Evolutionary conservation across 1,140 invertebrate genomes (phyloP), one percentile per base, ranked within the genome.

Genomic region (Oreohelix idahoensis): DNA sequence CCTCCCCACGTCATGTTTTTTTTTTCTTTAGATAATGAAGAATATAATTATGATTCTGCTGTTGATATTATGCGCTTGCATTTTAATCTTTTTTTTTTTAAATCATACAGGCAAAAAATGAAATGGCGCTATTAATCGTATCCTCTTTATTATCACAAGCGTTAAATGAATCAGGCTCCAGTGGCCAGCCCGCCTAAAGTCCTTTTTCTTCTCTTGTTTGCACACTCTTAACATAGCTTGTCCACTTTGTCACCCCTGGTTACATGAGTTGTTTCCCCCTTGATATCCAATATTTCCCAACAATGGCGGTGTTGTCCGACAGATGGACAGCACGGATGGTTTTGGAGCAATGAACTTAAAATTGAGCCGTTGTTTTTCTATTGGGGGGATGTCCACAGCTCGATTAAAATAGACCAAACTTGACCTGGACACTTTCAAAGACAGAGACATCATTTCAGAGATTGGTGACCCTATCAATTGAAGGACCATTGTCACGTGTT

Each of bases 171-270:
- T 58, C 53, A 15, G 53, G 8, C 26, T 53, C n/a, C 1, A 76
- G 74, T 53, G 74, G 45, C 45, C 42, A 76, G 45, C 32, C 1
- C n/a, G 29, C 32, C 74, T 17, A 49, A 76, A 15, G 29, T 26
- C 29, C 29, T 45, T 76, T 76, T 29, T 76, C 45, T 49, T 11
- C 45, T 5, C 45, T 5, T 66, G 58, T 79, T 79, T 79, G 45
- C 58, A 32, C 39, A 53, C 29, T n/a, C 77, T 53, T 66, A 5
- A 79, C 53, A 15, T 66, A 53, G 17, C 58, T 38, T 79, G 77
- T 63, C 77, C 77, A 79, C 35, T 79, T 66, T 66, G 35, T 69
- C 23, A 53, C 77, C 77, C 39, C 53, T 17, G 36, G 77, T 79
- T 66, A 79, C 53, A 63, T 38, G 58, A 66, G 53, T 38, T 58